phyloP scores from a whole-genome alignment of 1,140 invertebrate species.

The Globodera rostochiensis region DNA sequence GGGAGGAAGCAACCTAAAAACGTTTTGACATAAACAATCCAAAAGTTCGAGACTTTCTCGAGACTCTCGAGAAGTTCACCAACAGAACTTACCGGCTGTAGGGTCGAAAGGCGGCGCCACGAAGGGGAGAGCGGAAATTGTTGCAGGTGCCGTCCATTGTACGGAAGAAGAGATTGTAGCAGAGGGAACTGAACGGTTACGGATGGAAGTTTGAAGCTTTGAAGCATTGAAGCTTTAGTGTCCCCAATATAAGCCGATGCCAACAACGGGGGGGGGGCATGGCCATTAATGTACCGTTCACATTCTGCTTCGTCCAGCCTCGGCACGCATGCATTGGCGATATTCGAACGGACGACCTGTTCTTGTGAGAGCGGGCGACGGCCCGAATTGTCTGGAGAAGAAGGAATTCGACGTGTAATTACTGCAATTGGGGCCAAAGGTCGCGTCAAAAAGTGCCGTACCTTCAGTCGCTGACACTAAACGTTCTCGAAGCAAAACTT shows the following conservation, averaged over 20 bases:
- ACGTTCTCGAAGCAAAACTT: conserved; percentile 57
- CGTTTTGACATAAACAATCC: too few species aligned
- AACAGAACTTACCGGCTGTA: conserved; percentile 47
- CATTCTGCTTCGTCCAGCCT: conserved; percentile 63
- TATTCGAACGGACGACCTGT: conserved; percentile 59
- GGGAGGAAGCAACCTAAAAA: conserved; percentile 55
- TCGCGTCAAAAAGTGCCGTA: conserved; percentile 15
- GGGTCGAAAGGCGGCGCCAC: conserved; percentile 62
- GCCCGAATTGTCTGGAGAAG: conserved; percentile 54
- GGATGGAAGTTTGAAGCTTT: neutral
- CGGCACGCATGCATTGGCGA: conserved; percentile 64
- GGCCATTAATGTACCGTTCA: conserved; percentile 39
- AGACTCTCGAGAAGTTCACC: too few species aligned
- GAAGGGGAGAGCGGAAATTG: conserved; percentile 54
- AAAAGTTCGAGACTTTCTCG: too few species aligned
- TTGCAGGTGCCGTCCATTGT: conserved; percentile 65
- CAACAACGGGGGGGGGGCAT: too few species aligned
- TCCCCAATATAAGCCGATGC: too few species aligned
- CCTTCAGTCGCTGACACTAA: conserved; percentile 57
- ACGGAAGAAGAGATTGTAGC: conserved; percentile 57
- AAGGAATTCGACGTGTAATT: conserved; percentile 2
- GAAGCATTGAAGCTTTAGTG: too few species aligned
- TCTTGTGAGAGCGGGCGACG: conserved; percentile 51
- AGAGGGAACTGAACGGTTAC: conserved; percentile 35
- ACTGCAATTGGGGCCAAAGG: too few species aligned